Evolutionary conservation across 2,113 vertebrate genomes (phyloP).

Genomic region (Uria lomvia): DNA sequence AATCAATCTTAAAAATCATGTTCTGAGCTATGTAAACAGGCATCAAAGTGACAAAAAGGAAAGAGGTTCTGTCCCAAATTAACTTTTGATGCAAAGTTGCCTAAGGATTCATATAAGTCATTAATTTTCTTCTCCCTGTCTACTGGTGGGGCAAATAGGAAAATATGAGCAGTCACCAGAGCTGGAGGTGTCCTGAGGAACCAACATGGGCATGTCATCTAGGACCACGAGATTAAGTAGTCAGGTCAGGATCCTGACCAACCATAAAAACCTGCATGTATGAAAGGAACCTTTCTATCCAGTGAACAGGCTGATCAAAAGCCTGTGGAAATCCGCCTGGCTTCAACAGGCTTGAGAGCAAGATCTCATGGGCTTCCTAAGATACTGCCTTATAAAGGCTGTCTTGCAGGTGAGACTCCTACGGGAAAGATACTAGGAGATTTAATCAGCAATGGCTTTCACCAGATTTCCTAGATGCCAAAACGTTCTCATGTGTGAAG

Average conservation of each 20-base stretch:
- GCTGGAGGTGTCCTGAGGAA: not conserved
- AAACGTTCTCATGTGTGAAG: not conserved
- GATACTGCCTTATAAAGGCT: not conserved
- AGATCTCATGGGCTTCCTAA: not conserved
- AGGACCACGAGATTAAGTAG: not conserved
- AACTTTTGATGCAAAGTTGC: not conserved
- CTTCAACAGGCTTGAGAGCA: not conserved
- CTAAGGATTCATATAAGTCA: not conserved
- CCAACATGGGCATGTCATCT: not conserved
- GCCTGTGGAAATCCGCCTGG: not conserved
- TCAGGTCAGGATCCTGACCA: not conserved
- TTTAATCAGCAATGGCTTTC: not conserved
- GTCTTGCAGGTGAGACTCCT: not conserved
- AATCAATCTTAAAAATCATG: conserved; percentile 51
- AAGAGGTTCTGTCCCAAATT: not conserved
- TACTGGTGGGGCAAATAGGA: not conserved
- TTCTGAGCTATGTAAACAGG: conserved; percentile 23
- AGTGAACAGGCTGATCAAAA: not conserved
- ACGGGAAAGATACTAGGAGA: not conserved
- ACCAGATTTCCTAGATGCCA: not conserved
- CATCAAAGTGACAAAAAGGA: conserved; percentile 12
- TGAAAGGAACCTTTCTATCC: not conserved
- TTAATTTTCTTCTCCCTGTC: not conserved
- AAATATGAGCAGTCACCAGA: not conserved
- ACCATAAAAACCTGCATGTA: not conserved